phyloP scores from a whole-genome alignment of 1,140 invertebrate species.

The Lepidurus arcticus region DNA sequence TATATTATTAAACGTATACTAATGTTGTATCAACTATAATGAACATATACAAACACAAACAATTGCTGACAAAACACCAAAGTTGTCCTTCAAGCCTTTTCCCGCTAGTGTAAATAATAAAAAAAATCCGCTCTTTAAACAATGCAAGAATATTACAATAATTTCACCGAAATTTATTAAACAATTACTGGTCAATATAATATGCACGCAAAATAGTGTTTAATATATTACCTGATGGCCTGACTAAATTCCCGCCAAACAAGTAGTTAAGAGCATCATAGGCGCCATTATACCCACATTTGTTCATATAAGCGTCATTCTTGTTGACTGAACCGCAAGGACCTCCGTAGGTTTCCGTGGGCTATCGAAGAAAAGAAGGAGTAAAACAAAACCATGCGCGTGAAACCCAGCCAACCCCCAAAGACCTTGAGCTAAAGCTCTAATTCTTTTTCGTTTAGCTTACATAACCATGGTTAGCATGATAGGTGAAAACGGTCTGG shows the following conservation, averaged over 20 bases:
- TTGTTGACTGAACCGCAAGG: slow-evolving; percentile 39
- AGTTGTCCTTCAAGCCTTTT: background rate
- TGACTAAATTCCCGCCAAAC: slow-evolving; percentile 41
- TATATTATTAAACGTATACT: background rate
- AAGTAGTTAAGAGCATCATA: slow-evolving; percentile 45
- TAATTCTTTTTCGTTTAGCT: slow-evolving; percentile 10
- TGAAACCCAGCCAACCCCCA: background rate
- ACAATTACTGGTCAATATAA: no score
- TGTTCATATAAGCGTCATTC: slow-evolving; percentile 41
- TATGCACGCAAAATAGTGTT: no score
- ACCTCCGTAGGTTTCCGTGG: slow-evolving; percentile 45
- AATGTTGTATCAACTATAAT: no score
- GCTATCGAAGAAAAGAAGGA: slow-evolving; percentile 38
- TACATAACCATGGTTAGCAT: slow-evolving; percentile 43
- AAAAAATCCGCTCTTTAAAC: no score
- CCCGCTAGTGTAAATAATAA: no score
- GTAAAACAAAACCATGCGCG: background rate
- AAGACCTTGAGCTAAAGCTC: background rate
- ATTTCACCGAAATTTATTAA: no score
- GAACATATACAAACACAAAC: no score
- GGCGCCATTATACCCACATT: slow-evolving; percentile 45
- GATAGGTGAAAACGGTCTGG: slow-evolving; percentile 41
- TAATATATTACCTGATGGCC: slow-evolving; percentile 33
- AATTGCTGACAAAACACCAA: background rate
- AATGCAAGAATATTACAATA: no score